Conservation (phyloP, 2,797 vertebrate species). For the Ceyx erithaca region DNA sequence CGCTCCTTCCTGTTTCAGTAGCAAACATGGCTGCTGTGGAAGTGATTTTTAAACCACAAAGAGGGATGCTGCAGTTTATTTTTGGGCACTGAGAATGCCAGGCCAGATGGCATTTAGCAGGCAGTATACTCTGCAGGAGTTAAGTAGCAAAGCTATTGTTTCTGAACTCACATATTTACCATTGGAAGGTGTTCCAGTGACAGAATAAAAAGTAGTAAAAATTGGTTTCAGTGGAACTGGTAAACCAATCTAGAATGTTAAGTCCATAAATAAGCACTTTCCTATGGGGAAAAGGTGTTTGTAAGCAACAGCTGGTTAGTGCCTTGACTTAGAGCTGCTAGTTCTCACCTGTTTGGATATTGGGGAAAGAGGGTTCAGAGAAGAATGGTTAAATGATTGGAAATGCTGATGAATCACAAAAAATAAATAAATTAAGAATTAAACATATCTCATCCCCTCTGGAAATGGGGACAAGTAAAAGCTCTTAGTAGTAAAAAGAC, state of each 20-base stretch:
- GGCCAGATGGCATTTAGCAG: slow-evolving; percentile 13
- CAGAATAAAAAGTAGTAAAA: neutral
- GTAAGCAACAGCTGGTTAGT: neutral
- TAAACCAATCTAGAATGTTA: neutral
- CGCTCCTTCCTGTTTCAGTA: neutral
- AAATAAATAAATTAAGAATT: neutral
- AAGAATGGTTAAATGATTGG: neutral
- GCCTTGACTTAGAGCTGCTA: neutral
- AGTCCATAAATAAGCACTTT: neutral
- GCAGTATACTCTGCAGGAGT: neutral
- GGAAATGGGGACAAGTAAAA: neutral
- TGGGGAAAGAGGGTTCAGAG: neutral
- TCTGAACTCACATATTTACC: neutral
- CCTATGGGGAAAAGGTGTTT: neutral
- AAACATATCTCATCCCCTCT: neutral
- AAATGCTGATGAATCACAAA: neutral
- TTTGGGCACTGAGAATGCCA: neutral
- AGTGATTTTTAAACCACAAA: neutral
- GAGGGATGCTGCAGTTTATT: neutral
- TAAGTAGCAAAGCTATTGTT: slow-evolving; percentile 25
- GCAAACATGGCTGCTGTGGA: neutral
- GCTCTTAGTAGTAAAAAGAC: neutral
- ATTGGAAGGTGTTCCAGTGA: neutral
- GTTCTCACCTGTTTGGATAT: neutral
- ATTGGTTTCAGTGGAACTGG: neutral